These are phyloP conservation scores for Malurus melanocephalus DNA, from an alignment of 2,113 vertebrate species.

Conservation along the genomic window DNA sequence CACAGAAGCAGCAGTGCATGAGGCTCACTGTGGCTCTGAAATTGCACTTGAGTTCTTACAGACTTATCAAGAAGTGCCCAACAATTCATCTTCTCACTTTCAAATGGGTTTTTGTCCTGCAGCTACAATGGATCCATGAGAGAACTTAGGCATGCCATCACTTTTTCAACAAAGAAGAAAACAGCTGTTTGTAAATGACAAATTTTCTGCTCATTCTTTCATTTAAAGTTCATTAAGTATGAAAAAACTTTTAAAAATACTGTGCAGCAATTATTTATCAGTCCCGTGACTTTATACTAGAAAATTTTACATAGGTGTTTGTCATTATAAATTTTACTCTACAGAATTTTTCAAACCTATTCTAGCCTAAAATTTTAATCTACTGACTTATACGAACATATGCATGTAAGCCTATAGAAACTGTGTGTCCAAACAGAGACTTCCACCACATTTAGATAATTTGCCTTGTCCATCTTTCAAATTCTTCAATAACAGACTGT, in stretches of 20 bases:
- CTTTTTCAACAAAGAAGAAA: background rate
- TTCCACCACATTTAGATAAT: background rate
- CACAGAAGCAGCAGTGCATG: background rate
- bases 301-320: background rate
- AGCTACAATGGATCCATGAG: background rate
- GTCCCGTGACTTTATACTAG: background rate
- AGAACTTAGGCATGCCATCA: rapidly evolving
- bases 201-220: background rate
- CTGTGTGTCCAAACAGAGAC: background rate
- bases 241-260: background rate
- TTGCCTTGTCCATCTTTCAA: background rate
- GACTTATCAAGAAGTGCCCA: background rate
- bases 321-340: background rate
- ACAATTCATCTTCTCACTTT: conserved; percentile 12
- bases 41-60: conserved; percentile 12
- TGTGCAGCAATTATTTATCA: background rate
- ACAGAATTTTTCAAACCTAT: background rate
- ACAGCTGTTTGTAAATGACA: background rate
- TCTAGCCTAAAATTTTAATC: background rate
- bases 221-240: background rate
- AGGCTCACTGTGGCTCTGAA: background rate
- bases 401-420: background rate
- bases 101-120: conserved; percentile 17
- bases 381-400: background rate
- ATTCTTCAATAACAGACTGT: background rate